A percentile compares a stretch with the other conserved stretches of the same genome.
These are phyloP conservation scores for Hyperoplus lanceolatus DNA, from an alignment of 2,797 vertebrate genomes.

Conservation along the genomic window DNA sequence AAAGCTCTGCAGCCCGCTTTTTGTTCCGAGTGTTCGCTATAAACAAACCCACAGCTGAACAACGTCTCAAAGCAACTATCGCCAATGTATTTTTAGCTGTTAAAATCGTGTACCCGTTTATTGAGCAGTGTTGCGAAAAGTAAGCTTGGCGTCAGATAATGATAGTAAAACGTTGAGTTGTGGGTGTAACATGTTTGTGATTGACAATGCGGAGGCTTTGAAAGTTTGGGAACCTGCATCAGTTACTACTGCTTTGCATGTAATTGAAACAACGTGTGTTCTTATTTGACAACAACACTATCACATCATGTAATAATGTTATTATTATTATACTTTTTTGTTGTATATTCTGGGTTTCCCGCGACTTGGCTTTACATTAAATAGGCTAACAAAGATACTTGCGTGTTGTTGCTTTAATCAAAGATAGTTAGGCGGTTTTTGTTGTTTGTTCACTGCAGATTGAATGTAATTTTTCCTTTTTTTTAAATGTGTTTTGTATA, in stretches of 20 bases:
- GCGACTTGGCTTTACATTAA: constrained; percentile 26
- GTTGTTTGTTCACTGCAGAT: neutral
- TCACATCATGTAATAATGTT: neutral
- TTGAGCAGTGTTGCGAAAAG: neutral
- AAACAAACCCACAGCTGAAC: neutral
- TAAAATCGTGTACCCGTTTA: neutral
- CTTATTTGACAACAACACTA: neutral
- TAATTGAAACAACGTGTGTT: fast-evolving
- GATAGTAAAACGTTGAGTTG: constrained; percentile 16
- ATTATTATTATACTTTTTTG: neutral
- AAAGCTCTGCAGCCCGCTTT: constrained; percentile 68
- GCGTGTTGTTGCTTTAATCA: neutral
- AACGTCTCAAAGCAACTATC: too few species aligned
- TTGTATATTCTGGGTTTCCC: constrained; percentile 1
- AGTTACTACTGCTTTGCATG: neutral
- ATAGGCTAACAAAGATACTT: neutral
- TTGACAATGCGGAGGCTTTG: neutral
- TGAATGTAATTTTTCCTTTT: fast-evolving
- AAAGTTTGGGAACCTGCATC: constrained; percentile 31
- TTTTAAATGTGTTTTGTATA: neutral
- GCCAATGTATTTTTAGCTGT: too few species aligned
- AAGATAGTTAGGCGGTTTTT: neutral
- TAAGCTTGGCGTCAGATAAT: neutral
- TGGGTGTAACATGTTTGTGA: constrained; percentile 39
- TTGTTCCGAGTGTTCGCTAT: constrained; percentile 46